Evolutionary conservation across 2,113 vertebrate species (phyloP).

Genomic region (Neoarius graeffei): DNA sequence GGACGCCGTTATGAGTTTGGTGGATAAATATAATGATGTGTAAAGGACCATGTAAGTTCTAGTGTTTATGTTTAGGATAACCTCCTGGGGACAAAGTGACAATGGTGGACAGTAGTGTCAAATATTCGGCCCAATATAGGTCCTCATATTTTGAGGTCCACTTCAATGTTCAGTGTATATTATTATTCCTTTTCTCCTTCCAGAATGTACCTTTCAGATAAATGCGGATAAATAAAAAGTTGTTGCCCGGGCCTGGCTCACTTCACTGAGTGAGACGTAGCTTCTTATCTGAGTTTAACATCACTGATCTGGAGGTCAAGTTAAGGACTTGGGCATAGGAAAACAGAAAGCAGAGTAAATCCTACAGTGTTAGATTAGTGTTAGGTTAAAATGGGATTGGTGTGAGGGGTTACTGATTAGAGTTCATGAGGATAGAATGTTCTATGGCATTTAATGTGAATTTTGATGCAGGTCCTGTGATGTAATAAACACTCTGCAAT

Average conservation of each 20-base stretch:
- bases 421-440: neutral
- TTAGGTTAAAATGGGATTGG: no score
- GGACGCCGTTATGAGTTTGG: neutral
- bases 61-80: neutral
- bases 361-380: no score
- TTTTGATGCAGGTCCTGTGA: neutral
- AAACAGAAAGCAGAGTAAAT: no score
- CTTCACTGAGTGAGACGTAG: neutral
- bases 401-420: neutral
- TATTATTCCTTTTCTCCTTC: neutral
- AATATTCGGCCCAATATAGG: neutral
- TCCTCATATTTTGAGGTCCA: neutral
- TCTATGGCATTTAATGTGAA: neutral
- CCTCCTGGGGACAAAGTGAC: neutral
- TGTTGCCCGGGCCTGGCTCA: neutral
- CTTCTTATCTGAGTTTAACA: neutral
- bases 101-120: neutral
- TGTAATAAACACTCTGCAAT: neutral
- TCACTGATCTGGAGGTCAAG: neutral
- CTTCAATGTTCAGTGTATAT: neutral
- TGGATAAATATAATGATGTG: neutral
- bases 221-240: neutral
- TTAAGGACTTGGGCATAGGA: no score
- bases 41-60: neutral
- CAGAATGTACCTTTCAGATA: neutral